Base-by-base conservation (phyloP, 2,888 invertebrate species). In the Drosophila neonasuta region DNA sequence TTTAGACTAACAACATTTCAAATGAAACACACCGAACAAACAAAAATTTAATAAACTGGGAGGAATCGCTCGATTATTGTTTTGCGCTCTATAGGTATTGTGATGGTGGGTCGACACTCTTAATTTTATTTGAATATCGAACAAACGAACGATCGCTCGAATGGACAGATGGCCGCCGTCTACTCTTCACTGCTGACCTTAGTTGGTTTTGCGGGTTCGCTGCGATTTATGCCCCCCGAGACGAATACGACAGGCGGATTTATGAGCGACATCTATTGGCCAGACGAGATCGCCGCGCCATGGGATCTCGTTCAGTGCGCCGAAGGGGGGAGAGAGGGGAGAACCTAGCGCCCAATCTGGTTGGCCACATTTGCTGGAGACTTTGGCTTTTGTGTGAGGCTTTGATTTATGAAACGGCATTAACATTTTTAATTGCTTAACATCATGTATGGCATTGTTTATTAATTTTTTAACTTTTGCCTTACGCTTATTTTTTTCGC, bases 351-450 rank as follows among this genome's bases (percentile, higher is more conserved):
- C 56, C 71, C 69, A 73, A 82, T 80, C 79, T 82, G 84, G 83
- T 86, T 84, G 83, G 79, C 63, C 42, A 34, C 42, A 34, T 34
- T 52, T 52, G 42, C 30, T 54, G 36, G 52, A 41, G 30, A 29
- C 7, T 24, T 11, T 15, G 17, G 50, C 42, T 50, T 60, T 44
- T 59, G 59, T 59, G 59, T 45, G 61, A 58, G 63, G 71, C 69
- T 74, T 81, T 89, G 89, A 89, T 89, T 89, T 89, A 89, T 89
- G 81, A 75, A 73, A 69, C 39, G 80, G 79, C 84, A 89, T 89
- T 89, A 89, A 89, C 89, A 89, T 89, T 89, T 89, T 89, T 89
- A 89, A 89, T 89, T 89, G 84, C 84, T 80, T 80, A 74, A 89
- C 88, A 89, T 88, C 79, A 79, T 89, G 89, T 89, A 87, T 77